Percentiles rank a stretch among this genome's conserved stretches.
phyloP scores from a whole-genome alignment of 2,797 vertebrate species.

The Falco peregrinus region DNA sequence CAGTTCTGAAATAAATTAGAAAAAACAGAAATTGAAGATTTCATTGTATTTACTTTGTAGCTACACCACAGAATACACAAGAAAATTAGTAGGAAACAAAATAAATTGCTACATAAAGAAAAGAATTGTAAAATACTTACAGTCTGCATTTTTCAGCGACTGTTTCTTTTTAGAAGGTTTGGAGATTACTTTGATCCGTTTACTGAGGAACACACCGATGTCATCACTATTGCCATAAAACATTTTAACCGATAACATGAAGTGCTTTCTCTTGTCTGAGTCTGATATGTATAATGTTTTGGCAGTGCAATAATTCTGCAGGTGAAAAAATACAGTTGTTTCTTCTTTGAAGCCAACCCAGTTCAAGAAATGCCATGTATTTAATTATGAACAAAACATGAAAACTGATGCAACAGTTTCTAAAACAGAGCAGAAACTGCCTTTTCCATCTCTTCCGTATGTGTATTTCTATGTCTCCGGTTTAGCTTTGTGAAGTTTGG shows the following conservation, averaged over 20 bases:
- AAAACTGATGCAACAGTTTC: not conserved
- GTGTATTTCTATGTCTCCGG: not conserved
- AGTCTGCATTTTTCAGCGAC: conserved; percentile 97
- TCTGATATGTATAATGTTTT: conserved; percentile 99
- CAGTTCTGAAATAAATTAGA: not conserved
- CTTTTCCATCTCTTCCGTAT: not conserved
- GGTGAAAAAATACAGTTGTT: conserved; percentile 43
- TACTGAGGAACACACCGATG: conserved; percentile 98
- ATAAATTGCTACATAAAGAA: not conserved
- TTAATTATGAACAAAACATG: not conserved
- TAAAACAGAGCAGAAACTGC: not conserved
- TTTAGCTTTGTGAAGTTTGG: not conserved
- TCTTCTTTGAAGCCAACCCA: not conserved
- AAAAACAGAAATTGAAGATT: not conserved
- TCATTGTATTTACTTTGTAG: not conserved
- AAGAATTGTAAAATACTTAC: conserved; percentile 80
- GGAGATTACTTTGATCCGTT: conserved; percentile 99
- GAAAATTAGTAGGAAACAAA: not conserved
- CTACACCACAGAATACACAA: not conserved
- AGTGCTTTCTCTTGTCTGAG: conserved; percentile 99
- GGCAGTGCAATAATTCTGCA: conserved; percentile 98
- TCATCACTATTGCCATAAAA: conserved; percentile 98
- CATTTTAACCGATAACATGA: conserved; percentile 99
- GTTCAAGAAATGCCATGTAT: not conserved
- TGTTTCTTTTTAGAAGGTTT: conserved; percentile 99